Conservation (phyloP, 2,797 vertebrate genomes). For the Mormyrus hasselquistii region DNA sequence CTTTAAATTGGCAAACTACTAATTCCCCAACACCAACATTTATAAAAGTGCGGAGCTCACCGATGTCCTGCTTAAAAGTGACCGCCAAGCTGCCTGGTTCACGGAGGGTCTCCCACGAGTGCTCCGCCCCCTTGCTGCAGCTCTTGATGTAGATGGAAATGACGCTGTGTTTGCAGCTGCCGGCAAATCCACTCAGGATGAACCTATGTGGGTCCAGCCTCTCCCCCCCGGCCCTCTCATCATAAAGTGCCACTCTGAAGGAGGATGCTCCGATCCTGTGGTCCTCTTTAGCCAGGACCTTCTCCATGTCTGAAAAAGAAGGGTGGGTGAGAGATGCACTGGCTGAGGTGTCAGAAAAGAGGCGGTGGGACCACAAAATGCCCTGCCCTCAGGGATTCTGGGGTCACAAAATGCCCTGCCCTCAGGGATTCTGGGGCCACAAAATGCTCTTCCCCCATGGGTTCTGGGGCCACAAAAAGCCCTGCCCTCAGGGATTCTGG, state of each 20-base stretch:
- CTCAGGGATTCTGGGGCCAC: background rate
- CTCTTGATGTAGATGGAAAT: conserved; percentile 42
- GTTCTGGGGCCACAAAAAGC: background rate
- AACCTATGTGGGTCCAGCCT: conserved; percentile 37
- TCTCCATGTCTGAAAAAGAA: conserved; percentile 33
- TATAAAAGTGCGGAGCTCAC: conserved; percentile 29
- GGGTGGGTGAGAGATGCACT: background rate
- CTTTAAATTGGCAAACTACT: background rate
- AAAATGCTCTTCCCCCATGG: too few relatives aligned
- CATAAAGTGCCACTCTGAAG: conserved; percentile 33
- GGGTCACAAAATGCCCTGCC: background rate
- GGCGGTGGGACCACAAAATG: background rate
- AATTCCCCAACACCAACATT: background rate
- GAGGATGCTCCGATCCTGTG: conserved; percentile 24
- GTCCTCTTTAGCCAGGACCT: conserved; percentile 30
- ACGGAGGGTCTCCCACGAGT: conserved; percentile 42
- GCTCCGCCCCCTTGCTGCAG: conserved; percentile 40
- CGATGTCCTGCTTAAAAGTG: conserved; percentile 44
- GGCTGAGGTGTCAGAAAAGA: background rate
- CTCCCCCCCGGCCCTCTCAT: conserved; percentile 18
- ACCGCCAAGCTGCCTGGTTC: conserved; percentile 41
- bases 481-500: too few relatives aligned
- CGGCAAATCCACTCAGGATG: conserved; percentile 43
- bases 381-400: too few relatives aligned
- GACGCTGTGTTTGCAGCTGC: conserved; percentile 21